These are phyloP conservation scores for Cataglyphis cursor DNA, from an alignment of 2,888 invertebrate genomes.

Conservation along the genomic window DNA sequence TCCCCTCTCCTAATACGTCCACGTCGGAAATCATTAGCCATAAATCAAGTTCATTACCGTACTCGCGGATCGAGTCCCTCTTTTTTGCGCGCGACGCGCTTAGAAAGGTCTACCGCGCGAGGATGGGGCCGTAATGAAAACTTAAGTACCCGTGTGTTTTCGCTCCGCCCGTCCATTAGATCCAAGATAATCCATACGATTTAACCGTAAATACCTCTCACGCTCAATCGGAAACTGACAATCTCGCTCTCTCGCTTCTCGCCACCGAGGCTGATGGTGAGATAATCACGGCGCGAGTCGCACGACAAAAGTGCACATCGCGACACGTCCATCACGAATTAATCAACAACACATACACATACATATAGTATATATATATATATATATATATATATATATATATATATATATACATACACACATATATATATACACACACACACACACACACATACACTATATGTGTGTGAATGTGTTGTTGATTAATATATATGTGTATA, in stretches of 20 bases:
- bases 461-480: too few species aligned
- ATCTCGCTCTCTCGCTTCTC: slow-evolving; percentile 1
- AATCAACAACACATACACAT: background rate
- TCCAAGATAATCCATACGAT: slow-evolving; percentile 18
- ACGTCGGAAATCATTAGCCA: slow-evolving; percentile 21
- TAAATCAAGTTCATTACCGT: slow-evolving; percentile 50
- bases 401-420: background rate
- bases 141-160: slow-evolving; percentile 23
- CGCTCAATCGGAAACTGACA: slow-evolving; percentile 36
- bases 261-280: background rate
- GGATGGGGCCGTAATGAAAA: slow-evolving; percentile 41
- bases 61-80: slow-evolving; percentile 11
- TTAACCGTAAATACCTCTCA: slow-evolving; percentile 45
- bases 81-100: slow-evolving; percentile 27
- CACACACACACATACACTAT: too few species aligned
- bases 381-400: background rate
- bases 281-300: slow-evolving; percentile 32
- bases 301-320: slow-evolving; percentile 44
- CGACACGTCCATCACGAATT: slow-evolving; percentile 20
- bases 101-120: background rate
- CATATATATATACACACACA: too few species aligned
- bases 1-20: slow-evolving; percentile 11
- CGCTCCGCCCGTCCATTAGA: slow-evolving; percentile 32
- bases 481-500: background rate
- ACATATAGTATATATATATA: background rate